These are phyloP conservation scores for Pionites leucogaster DNA, from an alignment of 2,113 vertebrate genomes.

Conservation along the genomic window DNA sequence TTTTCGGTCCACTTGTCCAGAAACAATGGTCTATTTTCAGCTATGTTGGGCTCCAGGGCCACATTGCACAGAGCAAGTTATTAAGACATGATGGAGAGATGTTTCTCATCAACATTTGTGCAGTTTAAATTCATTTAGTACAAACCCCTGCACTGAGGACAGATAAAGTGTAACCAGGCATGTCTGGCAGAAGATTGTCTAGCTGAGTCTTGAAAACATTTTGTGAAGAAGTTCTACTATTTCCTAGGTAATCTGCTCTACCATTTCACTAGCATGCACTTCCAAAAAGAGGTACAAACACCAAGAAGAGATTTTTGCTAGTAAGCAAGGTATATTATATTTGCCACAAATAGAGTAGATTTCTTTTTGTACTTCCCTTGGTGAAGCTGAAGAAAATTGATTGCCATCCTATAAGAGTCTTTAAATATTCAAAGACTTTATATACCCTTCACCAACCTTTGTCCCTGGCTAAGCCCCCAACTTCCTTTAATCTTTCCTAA, in stretches of 20 bases:
- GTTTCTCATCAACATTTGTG: not conserved
- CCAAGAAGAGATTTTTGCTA: not conserved
- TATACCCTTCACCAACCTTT: not conserved
- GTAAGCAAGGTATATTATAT: not conserved
- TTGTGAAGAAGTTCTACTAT: not conserved
- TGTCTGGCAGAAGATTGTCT: not conserved
- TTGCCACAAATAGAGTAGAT: not conserved
- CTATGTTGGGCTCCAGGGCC: not conserved
- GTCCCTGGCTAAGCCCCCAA: not conserved
- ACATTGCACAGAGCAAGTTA: not conserved
- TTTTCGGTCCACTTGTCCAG: rapidly evolving
- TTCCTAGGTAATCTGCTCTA: not conserved
- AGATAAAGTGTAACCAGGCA: not conserved
- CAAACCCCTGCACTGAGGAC: not conserved
- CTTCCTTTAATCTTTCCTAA: not conserved
- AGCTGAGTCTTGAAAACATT: not conserved
- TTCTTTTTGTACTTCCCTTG: not conserved
- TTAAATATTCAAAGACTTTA: not conserved
- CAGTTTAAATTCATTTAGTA: not conserved
- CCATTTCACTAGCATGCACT: not conserved
- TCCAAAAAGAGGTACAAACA: not conserved
- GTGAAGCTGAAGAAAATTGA: not conserved
- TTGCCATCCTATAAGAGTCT: not conserved
- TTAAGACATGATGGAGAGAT: not conserved
- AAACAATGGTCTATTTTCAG: not conserved